phyloP scores from a whole-genome alignment of 2,113 vertebrate genomes.

The Lipophrys pholis region DNA sequence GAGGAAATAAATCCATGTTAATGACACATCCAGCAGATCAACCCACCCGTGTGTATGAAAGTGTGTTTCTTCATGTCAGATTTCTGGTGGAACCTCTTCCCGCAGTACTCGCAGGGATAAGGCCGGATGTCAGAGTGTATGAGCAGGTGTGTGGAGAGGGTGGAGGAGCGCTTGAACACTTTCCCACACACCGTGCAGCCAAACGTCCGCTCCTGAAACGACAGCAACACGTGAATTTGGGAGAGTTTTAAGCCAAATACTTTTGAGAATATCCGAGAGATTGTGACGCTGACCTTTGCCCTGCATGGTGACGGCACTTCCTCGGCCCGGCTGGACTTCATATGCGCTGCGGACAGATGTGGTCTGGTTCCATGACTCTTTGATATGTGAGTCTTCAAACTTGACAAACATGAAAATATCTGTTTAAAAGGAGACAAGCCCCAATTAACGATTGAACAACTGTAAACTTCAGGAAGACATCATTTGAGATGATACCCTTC shows the following conservation, averaged over 20 bases:
- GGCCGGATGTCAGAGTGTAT: constrained; percentile 83
- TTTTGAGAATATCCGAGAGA: not conserved
- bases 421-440: constrained; percentile 40
- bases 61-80: constrained; percentile 83
- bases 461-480: not conserved
- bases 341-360: constrained; percentile 4
- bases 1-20: too few species aligned
- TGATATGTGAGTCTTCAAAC: constrained; percentile 66
- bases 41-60: constrained; percentile 76
- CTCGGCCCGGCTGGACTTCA: constrained; percentile 32
- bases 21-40: too few species aligned
- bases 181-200: constrained; percentile 80
- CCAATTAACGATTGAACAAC: not conserved
- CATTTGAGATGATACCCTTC: too few species aligned
- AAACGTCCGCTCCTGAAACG: constrained; percentile 73
- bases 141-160: constrained; percentile 82
- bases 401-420: constrained; percentile 66
- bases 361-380: constrained; percentile 51
- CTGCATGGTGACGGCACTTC: constrained; percentile 25
- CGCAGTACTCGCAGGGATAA: constrained; percentile 83
- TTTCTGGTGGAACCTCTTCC: constrained; percentile 84
- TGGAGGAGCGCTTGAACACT: constrained; percentile 83
- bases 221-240: constrained; percentile 1
- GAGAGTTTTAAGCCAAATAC: not conserved
- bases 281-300: constrained; percentile 63